Base-by-base conservation (phyloP, 1,140 invertebrate genomes). In the Nomia melanderi region DNA sequence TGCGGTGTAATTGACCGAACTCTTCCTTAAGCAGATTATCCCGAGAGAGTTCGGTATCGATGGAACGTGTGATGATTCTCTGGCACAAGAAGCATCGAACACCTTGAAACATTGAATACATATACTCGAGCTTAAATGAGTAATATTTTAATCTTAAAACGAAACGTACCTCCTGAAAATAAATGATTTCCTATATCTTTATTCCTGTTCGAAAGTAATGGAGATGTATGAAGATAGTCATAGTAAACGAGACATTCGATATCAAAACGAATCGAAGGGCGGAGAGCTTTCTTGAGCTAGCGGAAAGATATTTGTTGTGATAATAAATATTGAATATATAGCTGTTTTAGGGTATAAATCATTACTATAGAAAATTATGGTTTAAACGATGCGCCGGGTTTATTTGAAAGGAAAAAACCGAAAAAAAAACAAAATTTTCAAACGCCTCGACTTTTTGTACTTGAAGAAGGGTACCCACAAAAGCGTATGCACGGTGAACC, bases 271-370 rank as follows among this genome's bases (percentile, higher is more conserved):
- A 90, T 89, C 89, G 90, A 91, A 91, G 88, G 89, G 50, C 62
- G 53, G 75, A 82, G 86, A 86, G 77, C 80, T 87, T 87, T 80
- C 78, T 85, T 73, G 75, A 64, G 83, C 44, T 77, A 67, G 81
- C 82, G 80, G 79, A 83, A 88, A 88, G 86, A 90, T 89, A 85
- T 90, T 92, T 90, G 88, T 91, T 91, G 90, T 91, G 90, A 91
- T 91, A 90, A 89, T 89, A 90, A 75, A 89, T 87, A 90, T 85
- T 84, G 88, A 88, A 86, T 79, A 85, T 75, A 47, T 87, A 88
- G 86, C 78, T 77, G 81, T 78, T 87, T 79, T 83, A 65, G 66
- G 66, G 25, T 77, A 57, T 53, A 44, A 70, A 77, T 70, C 44
- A 53, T 70, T 54, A 83, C 79, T 78, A 57, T 81, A 77, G 75